These are phyloP conservation scores for Zoanthus gigantus DNA, from an alignment of 92 coral and sea anemone species.

Conservation along the genomic window DNA sequence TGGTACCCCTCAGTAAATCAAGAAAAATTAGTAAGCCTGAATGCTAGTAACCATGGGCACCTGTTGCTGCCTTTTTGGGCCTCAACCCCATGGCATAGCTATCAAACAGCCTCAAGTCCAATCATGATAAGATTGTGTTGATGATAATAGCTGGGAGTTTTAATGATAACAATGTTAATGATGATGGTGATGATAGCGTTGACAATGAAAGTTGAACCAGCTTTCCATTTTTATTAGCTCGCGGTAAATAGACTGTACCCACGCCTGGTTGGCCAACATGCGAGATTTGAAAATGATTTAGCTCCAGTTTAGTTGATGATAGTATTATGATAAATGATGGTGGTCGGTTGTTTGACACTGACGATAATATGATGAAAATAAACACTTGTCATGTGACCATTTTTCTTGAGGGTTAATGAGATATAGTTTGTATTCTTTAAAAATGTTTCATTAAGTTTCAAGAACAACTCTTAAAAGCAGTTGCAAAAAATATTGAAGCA, in stretches of 20 bases:
- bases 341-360: background rate
- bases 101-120: background rate
- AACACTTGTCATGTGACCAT: background rate
- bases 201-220: no score
- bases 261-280: no score
- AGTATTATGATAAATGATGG: background rate
- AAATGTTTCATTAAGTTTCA: no score
- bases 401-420: background rate
- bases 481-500: no score
- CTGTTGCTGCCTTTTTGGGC: no score
- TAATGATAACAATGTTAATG: background rate
- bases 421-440: background rate
- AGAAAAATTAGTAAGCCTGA: background rate
- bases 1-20: background rate
- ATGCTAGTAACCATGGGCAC: no score
- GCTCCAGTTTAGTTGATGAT: background rate
- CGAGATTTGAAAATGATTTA: no score
- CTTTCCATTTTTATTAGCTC: no score
- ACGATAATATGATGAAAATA: background rate
- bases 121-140: background rate
- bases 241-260: no score
- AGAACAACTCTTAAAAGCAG: no score
- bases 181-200: background rate
- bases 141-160: background rate
- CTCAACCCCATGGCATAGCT: no score